Conservation (phyloP, 1,140 invertebrate genomes). For the Drosophila funebris region DNA sequence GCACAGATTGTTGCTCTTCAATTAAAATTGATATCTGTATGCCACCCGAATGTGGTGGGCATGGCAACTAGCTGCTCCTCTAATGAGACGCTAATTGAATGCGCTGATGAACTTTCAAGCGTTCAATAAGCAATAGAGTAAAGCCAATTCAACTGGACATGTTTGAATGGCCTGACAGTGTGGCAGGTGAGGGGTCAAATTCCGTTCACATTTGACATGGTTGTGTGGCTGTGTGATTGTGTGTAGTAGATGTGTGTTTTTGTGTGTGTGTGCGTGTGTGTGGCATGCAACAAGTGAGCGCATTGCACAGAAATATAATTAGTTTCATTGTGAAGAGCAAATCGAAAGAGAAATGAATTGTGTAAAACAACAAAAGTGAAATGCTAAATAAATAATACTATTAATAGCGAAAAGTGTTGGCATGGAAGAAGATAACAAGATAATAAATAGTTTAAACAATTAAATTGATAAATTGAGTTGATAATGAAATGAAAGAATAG, state of each 20-base stretch:
- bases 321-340: not conserved
- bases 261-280: not conserved
- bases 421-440: not conserved
- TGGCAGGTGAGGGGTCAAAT: not conserved
- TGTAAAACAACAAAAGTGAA: not conserved
- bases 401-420: not conserved
- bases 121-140: not conserved
- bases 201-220: not conserved
- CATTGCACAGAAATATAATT: slow-evolving; percentile 8
- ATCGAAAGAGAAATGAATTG: not conserved
- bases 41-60: slow-evolving; percentile 8
- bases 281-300: slow-evolving; percentile 35
- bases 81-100: slow-evolving; percentile 33
- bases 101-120: slow-evolving; percentile 15
- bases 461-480: not conserved
- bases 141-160: not conserved
- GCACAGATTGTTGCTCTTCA: slow-evolving; percentile 20
- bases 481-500: not conserved
- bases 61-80: slow-evolving; percentile 9
- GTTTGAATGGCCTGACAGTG: not conserved
- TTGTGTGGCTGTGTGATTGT: not conserved
- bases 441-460: not conserved
- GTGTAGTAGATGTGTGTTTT: not conserved
- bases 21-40: slow-evolving; percentile 27
- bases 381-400: not conserved